Base-by-base conservation (phyloP, 2,888 invertebrate genomes). In the Eledona agricola region DNA sequence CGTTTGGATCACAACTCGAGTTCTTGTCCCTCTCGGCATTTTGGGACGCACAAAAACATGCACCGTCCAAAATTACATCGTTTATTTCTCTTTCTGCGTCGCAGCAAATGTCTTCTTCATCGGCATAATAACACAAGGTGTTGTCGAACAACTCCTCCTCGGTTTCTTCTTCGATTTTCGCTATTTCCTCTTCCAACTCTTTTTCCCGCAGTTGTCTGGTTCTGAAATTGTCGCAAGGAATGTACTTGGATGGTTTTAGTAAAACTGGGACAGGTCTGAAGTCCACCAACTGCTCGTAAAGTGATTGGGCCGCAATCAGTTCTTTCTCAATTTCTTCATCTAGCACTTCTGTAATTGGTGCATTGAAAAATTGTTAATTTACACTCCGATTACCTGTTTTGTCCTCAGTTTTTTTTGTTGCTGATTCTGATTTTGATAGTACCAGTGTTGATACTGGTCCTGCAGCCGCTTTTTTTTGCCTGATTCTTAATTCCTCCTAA, bases 281-380 rank as follows among this genome's bases (percentile, higher is more conserved):
- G 17, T 32, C 25, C 4, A 54, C 35, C 4, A 63, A 35, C 5
- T 34, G 25, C 13, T 65, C 59, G 35, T 67, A 71, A 13, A 60
- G 32, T 9, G 17, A 35, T 51, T 71, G 69, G 4, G 71, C 69
- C 12, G 49, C 20, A 12, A 43, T 32, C 12, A 62, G 40, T 47
- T 71, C 32, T 16, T 35, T 7, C 9, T 28, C 22, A n/a, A 43
- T 32, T 34, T 51, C 51, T 10, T 19, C 12, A 19, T 43, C 49
- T 1, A 19, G 5, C 5, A 19, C 4, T 19, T 19, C 19, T 19
- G 4, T 5, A 19, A 19, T 19, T 19, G 5, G 5, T 19, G 5
- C 19, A 19, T 19, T 5, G 5, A 5, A 4, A 19, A 4, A 5
- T 4, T 4, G 19, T 19, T 19, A 19, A 19, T 19, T 5, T 19